A percentile compares a stretch with the other conserved stretches of the same genome.
Evolutionary conservation across 1,140 invertebrate genomes (phyloP).

Genomic region (Brachystomella parvula): DNA sequence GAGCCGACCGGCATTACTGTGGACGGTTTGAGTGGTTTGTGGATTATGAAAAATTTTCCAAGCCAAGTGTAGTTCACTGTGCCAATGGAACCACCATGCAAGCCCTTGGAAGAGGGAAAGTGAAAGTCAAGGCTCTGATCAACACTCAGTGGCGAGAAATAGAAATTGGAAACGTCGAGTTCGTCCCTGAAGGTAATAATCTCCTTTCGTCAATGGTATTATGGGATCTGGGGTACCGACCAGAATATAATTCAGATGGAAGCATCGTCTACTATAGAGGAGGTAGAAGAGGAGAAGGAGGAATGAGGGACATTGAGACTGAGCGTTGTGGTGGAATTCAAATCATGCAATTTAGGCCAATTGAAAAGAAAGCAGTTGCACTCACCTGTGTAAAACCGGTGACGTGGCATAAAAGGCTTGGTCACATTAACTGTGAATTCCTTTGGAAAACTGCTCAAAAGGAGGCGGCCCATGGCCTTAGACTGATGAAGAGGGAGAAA

Average conservation of each 20-base stretch:
- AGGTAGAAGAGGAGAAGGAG: not conserved
- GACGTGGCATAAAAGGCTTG: conserved; percentile 12
- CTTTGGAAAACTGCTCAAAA: not conserved
- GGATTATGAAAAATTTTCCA: conserved; percentile 18
- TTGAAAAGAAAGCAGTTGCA: conserved; percentile 5
- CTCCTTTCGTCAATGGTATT: conserved; percentile 8
- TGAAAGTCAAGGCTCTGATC: conserved; percentile 20
- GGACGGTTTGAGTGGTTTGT: conserved; percentile 22
- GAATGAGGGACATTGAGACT: conserved; percentile 9
- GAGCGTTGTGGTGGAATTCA: conserved; percentile 6
- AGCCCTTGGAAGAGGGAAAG: conserved; percentile 9
- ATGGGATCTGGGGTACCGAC: conserved; percentile 2
- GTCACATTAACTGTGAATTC: conserved; percentile 11
- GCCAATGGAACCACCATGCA: not conserved
- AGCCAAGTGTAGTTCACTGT: not conserved
- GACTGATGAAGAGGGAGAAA: not conserved
- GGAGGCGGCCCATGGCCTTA: conserved; percentile 7
- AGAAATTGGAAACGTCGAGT: conserved; percentile 15
- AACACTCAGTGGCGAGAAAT: conserved; percentile 13
- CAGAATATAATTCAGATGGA: not conserved
- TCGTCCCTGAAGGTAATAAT: conserved; percentile 16
- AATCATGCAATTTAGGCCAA: conserved; percentile 22
- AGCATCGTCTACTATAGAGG: too few species aligned
- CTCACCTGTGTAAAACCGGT: conserved; percentile 19
- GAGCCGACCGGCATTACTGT: conserved; percentile 16